phyloP scores from a whole-genome alignment of 2,113 vertebrate genomes.

The Galeopterus variegatus region DNA sequence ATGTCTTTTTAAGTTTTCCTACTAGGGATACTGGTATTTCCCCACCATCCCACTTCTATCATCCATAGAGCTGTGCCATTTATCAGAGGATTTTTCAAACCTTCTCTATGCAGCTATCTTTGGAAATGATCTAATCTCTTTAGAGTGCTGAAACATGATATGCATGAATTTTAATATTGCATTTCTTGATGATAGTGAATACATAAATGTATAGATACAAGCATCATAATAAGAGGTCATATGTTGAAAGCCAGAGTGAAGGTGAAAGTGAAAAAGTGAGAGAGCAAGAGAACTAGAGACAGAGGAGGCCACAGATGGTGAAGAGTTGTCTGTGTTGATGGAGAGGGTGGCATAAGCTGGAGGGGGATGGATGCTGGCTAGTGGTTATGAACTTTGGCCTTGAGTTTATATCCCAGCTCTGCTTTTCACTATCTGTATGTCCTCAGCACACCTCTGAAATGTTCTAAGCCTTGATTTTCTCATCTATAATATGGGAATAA shows the following conservation, averaged over 20 bases:
- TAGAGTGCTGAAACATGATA: not conserved
- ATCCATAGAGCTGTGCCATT: constrained; percentile 72
- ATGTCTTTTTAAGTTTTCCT: constrained; percentile 77
- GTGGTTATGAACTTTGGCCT: not conserved
- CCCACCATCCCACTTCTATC: constrained; percentile 71
- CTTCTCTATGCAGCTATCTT: constrained; percentile 78
- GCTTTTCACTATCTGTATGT: not conserved
- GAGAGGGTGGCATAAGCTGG: not conserved
- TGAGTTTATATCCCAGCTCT: constrained; percentile 5
- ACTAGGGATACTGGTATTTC: constrained; percentile 82
- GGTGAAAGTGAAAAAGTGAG: not conserved
- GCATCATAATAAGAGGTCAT: not conserved
- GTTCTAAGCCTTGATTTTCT: constrained; percentile 42
- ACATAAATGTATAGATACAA: not conserved
- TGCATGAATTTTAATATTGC: not conserved
- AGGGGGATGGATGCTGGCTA: not conserved
- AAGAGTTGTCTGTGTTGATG: not conserved
- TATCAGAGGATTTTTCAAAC: constrained; percentile 83
- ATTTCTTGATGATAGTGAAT: not conserved
- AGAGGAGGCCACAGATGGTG: not conserved
- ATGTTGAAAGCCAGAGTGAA: not conserved
- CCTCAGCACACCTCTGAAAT: not conserved
- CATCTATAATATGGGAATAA: not conserved
- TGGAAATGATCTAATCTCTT: constrained; percentile 70
- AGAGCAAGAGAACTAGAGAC: not conserved